Conservation (phyloP, 1,140 invertebrate genomes). For the Diplogasteroides magnus region DNA sequence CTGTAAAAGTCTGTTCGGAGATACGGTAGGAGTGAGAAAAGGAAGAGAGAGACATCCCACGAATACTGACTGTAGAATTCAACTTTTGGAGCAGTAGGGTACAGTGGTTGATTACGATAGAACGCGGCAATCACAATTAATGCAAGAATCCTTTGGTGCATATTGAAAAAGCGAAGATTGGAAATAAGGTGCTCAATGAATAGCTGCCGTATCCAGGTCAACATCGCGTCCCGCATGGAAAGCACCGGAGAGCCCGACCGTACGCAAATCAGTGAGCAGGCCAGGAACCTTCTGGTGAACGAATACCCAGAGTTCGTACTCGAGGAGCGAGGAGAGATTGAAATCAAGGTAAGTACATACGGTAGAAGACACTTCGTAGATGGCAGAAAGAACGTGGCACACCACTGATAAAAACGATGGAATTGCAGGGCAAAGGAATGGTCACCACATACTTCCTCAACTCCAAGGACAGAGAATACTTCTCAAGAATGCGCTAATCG, state of each 20-base stretch:
- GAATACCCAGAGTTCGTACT: conserved; percentile 41
- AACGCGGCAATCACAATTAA: too few relatives aligned
- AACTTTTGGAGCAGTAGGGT: too few relatives aligned
- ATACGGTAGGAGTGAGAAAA: too few relatives aligned
- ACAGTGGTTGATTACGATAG: too few relatives aligned
- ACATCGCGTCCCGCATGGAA: conserved; percentile 89
- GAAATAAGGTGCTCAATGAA: not conserved
- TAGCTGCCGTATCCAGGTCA: conserved; percentile 59
- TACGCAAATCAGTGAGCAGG: conserved; percentile 45
- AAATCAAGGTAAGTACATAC: conserved; percentile 36
- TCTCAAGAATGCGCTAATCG: not conserved
- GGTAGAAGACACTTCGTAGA: too few relatives aligned
- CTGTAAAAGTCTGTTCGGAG: too few relatives aligned
- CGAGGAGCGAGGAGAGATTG: conserved; percentile 32
- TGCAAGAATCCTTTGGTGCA: too few relatives aligned
- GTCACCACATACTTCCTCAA: conserved; percentile 18
- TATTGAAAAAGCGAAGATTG: too few relatives aligned
- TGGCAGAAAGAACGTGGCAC: too few relatives aligned
- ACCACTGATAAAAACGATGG: not conserved
- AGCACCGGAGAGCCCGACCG: conserved; percentile 69
- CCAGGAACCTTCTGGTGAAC: conserved; percentile 29
- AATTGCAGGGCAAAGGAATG: conserved; percentile 10
- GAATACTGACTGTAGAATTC: too few relatives aligned
- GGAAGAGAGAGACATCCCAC: too few relatives aligned
- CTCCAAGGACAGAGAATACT: conserved; percentile 12